Evolutionary conservation across 1,140 invertebrate species (phyloP).

Genomic region (Drosophila willistoni): DNA sequence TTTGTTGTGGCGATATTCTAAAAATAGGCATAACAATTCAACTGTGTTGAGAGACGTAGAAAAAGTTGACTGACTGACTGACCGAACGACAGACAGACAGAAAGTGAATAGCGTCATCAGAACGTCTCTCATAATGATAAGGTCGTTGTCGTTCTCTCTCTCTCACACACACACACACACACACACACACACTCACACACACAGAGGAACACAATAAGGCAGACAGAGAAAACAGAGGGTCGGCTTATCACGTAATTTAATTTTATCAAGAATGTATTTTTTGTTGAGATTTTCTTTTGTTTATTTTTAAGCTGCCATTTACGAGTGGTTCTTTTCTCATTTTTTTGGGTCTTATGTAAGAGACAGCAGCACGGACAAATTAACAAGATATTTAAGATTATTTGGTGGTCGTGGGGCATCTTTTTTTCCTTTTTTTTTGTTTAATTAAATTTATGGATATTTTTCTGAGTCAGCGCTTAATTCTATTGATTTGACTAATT

Average conservation of each 20-base stretch:
- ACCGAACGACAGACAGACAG: not conserved
- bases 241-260: constrained; percentile 43
- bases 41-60: constrained; percentile 38
- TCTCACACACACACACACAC: constrained; percentile 8
- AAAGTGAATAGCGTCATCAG: constrained; percentile 37
- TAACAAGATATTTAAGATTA: constrained; percentile 28
- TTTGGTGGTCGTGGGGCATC: constrained; percentile 43
- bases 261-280: constrained; percentile 40
- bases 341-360: constrained; percentile 54
- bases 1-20: constrained; percentile 24
- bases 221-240: not conserved
- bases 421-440: not conserved
- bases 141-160: not conserved
- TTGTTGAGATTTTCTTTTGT: constrained; percentile 21
- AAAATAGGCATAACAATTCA: constrained; percentile 60
- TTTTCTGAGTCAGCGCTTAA: constrained; percentile 38
- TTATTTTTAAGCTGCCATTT: constrained; percentile 43
- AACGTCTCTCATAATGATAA: constrained; percentile 43
- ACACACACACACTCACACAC: constrained; percentile 10
- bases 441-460: constrained; percentile 46
- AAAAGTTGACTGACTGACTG: not conserved
- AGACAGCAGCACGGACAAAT: constrained; percentile 17
- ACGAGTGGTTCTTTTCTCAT: not conserved
- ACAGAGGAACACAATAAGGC: not conserved
- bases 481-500: constrained; percentile 47